Conservation (phyloP, 1,140 invertebrate species). For the Cepaea nemoralis region DNA sequence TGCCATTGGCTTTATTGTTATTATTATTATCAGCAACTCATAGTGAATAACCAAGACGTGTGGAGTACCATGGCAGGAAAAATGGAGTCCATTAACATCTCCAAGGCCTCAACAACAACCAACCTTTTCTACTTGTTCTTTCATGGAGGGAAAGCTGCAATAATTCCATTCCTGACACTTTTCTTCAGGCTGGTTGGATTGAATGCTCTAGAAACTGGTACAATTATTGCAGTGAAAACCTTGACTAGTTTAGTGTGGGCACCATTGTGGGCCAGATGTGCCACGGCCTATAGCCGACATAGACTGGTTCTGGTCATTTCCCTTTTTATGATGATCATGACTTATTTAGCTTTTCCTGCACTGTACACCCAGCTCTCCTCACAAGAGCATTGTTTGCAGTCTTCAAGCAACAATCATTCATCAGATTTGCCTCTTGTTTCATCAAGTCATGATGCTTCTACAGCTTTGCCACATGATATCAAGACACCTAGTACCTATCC, state of each 20-base stretch:
- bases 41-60: not conserved
- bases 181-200: conserved; percentile 66
- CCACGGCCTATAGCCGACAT: conserved; percentile 59
- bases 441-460: not conserved
- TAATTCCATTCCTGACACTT: conserved; percentile 67
- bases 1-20: not conserved
- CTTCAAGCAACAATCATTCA: not conserved
- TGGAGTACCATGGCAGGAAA: conserved; percentile 17
- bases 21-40: not conserved
- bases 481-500: not conserved
- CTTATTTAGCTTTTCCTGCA: conserved; percentile 58
- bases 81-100: conserved; percentile 59
- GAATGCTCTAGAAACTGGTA: conserved; percentile 62
- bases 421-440: not conserved
- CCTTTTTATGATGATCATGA: conserved; percentile 61
- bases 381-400: conserved; percentile 2
- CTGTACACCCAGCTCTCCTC: conserved; percentile 47
- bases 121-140: conserved; percentile 67
- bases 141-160: conserved; percentile 64
- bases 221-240: conserved; percentile 64
- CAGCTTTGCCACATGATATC: not conserved
- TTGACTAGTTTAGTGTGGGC: conserved; percentile 64
- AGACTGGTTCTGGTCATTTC: conserved; percentile 62
- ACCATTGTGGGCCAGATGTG: conserved; percentile 66
- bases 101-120: conserved; percentile 57